Evolutionary conservation across 2,888 invertebrate species (phyloP), one percentile per base, ranked within the genome.

Genomic region (Harpagoxenus sublaevis): DNA sequence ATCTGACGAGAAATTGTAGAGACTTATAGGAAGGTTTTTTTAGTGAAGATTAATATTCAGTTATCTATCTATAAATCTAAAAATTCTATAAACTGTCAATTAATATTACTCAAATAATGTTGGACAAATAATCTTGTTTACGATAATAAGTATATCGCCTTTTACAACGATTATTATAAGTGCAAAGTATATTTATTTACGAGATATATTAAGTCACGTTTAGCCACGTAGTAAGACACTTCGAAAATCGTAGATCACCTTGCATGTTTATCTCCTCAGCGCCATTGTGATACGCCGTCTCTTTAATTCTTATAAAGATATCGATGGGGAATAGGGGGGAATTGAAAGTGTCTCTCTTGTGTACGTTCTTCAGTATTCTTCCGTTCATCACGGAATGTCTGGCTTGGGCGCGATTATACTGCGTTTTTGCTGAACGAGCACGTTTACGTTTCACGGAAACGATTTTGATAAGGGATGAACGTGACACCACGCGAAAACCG

Each of bases 401-500:
- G 48, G 23, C 45, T 28, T 60, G 45, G 9, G 81, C 31, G 28
- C 42, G 81, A 53, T 79, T 78, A 55, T 12, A 10, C 18, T 53
- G 39, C 57, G 39, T 55, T 84, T 73, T 66, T 28, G 84, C 65
- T 65, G 31, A 83, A 42, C 31, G 31, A 39, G 66, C 84, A 73
- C 75, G 85, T 85, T 83, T 85, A 68, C 68, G 12, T 73, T 48
- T 66, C 55, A 31, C 57, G 53, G 39, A 66, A 84, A 45, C 63
- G 62, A 74, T 79, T 79, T 68, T 48, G 77, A 63, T 83, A 65
- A 62, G 31, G 62, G 70, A 68, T 68, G 45, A 66, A 85, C 85
- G 85, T 85, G 85, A 84, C 60, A 78, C 65, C 55, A 74, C 5
- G 51, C 39, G 35, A 81, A 73, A 84, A 73, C n/a, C 45, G 10